Percentiles rank a stretch among this genome's conserved stretches.
Conservation (phyloP, 92 coral and sea anemone genomes). For the Actinernus sp. region DNA sequence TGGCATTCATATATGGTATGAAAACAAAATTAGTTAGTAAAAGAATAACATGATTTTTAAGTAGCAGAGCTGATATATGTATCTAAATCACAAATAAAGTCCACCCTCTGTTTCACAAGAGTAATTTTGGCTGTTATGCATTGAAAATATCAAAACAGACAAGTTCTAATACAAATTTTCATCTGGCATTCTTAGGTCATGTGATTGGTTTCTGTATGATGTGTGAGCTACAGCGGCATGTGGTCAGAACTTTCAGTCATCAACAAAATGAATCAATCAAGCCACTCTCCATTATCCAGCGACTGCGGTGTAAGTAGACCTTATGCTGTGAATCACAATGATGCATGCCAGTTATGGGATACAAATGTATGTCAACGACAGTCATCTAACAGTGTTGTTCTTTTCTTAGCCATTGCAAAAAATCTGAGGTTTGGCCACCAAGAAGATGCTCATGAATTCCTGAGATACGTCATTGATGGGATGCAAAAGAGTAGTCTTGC, state of each 20-base stretch:
- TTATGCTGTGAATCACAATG: background rate
- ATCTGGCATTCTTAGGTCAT: too few relatives aligned
- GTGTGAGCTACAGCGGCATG: slow-evolving; percentile 96
- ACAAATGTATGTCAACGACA: too few relatives aligned
- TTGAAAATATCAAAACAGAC: too few relatives aligned
- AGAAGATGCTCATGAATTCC: slow-evolving; percentile 98
- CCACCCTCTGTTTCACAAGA: too few relatives aligned
- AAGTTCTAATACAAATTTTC: too few relatives aligned
- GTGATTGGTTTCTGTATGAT: slow-evolving; percentile 97
- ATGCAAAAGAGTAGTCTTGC: slow-evolving; percentile 94
- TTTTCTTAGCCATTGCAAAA: slow-evolving; percentile 83
- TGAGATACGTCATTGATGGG: slow-evolving; percentile 98
- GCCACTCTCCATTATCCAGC: slow-evolving; percentile 92
- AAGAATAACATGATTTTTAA: too few relatives aligned
- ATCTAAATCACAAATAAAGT: too few relatives aligned
- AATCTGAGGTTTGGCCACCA: slow-evolving; percentile 98
- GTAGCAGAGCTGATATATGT: too few relatives aligned
- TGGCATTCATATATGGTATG: too few relatives aligned
- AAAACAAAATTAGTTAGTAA: too few relatives aligned
- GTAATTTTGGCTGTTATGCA: too few relatives aligned
- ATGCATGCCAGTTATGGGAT: too few relatives aligned
- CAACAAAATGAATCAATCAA: slow-evolving; percentile 94
- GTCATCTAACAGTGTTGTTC: background rate
- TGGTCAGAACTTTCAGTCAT: slow-evolving; percentile 79
- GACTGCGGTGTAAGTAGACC: slow-evolving; percentile 84